phyloP scores from a whole-genome alignment of 2,888 invertebrate genomes.

The Hyalella azteca region DNA sequence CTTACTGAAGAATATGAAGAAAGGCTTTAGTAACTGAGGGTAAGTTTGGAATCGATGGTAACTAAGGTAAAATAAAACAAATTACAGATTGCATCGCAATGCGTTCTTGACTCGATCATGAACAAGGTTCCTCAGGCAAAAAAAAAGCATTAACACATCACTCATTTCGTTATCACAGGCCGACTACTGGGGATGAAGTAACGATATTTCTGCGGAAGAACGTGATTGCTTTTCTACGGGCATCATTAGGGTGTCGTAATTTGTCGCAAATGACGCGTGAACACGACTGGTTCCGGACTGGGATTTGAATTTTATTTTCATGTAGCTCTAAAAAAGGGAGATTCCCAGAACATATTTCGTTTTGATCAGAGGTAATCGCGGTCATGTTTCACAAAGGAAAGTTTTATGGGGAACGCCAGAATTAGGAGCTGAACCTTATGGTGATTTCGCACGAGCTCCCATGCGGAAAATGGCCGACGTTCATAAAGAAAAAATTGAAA shows the following conservation, averaged over 20 bases:
- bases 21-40: too few species aligned
- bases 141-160: background rate
- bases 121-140: too few species aligned
- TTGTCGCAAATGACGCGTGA: constrained; percentile 23
- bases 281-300: background rate
- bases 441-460: constrained; percentile 33
- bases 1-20: too few species aligned
- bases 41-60: too few species aligned
- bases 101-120: too few species aligned
- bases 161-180: background rate
- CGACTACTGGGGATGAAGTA: background rate
- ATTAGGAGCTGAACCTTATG: background rate
- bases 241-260: background rate
- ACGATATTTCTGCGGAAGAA: constrained; percentile 20
- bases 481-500: background rate
- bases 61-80: too few species aligned
- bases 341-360: constrained; percentile 20
- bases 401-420: constrained; percentile 16
- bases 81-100: too few species aligned
- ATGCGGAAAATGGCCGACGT: constrained; percentile 27
- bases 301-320: constrained; percentile 14
- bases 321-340: background rate
- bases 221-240: constrained; percentile 16
- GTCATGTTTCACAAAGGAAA: constrained; percentile 29
- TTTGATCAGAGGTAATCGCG: constrained; percentile 18